Evolutionary conservation across 2,888 invertebrate genomes (phyloP), one percentile per base, ranked within the genome.

Genomic region (Incurvaria masculella): DNA sequence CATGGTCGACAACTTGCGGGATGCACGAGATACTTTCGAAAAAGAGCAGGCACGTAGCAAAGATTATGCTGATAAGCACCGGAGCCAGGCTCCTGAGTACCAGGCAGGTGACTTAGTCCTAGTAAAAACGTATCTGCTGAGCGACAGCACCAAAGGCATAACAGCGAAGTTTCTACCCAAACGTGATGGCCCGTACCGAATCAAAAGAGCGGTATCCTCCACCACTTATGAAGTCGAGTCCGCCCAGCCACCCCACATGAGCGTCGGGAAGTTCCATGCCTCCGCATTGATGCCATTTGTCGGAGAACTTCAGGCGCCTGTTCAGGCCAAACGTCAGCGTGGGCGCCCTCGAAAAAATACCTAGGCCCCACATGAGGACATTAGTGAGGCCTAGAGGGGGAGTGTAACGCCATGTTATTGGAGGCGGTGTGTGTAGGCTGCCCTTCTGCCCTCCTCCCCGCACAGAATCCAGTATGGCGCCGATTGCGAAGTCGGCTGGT

Each of bases 151-250:
- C 10, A 42, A 33, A 40, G 41, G 33, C 11, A 23, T 21, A 8
- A 45, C 33, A 1, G 10, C 40, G 4, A 45, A 49, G 39, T 45
- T 45, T 18, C 23, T 42, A 10, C 49, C 45, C 8, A 18, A 38
- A 3, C 42, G 49, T 14, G 45, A 49, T 19, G 49, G 45, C 2
- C 45, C 42, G 6, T 49, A 49, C 27, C 2, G 33, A 10, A 21
- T 45, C 23, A 23, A 23, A n/a, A 46, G 40, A 4, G 2, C 14
- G 3, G 21, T 46, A 23, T 21, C n/a, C 21, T 21, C 46, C 23
- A 46, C 40, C 23, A 46, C 46, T 8, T 46, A 40, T 46, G 41
- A 46, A 20, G 14, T 45, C 14, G 21, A 19, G 16, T 33, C n/a
- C n/a, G 20, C n/a, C 16, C n/a, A 45, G 18, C 20, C 20, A 38